Evolutionary conservation across 1,140 invertebrate genomes (phyloP), one percentile per base, ranked within the genome.

Genomic region (Ooceraea biroi): DNA sequence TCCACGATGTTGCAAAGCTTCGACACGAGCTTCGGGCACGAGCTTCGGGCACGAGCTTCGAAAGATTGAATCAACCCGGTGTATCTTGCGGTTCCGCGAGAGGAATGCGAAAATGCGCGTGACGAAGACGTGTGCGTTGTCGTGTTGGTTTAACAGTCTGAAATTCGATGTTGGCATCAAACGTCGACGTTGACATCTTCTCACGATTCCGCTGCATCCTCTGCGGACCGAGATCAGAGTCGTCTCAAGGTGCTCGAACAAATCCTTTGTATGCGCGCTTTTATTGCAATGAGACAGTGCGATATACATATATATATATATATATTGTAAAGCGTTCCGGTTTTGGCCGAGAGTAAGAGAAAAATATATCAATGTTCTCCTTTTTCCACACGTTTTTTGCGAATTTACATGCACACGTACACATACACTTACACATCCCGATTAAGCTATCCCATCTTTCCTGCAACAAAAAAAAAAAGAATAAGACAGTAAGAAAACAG

Each of bases 211-310:
- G 25, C 36, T 36, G 52, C 36, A 76, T 57, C n/a, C 25, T 36
- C 41, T 48, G 25, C 72, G 22, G 41, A n/a, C 22, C n/a, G n/a
- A 8, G 65, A 25, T 77, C 58, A 25, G n/a, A n/a, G 50, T 17
- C 36, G n/a, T 65, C 44, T 66, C 27, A 25, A 65, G 27, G 58
- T 76, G n/a, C 65, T 68, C 22, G 44, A 69, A 17, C 52, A 65
- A 52, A 65, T 69, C 17, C 50, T 17, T 78, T 55, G 63, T 69
- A 80, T 65, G 58, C 61, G 48, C 65, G 71, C 78, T 73, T 57
- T 58, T 36, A 36, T 14, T 48, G 78, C 50, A 85, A 86, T 91
- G 89, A 82, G 44, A 86, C 69, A 78, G 76, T 50, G 25, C 65
- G 30, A 77, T 66, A 7, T n/a, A n/a, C n/a, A n/a, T n/a, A n/a